Percentiles rank a stretch among this genome's conserved stretches.
phyloP scores from a whole-genome alignment of 2,888 invertebrate species.

The Drosophila meridiana region DNA sequence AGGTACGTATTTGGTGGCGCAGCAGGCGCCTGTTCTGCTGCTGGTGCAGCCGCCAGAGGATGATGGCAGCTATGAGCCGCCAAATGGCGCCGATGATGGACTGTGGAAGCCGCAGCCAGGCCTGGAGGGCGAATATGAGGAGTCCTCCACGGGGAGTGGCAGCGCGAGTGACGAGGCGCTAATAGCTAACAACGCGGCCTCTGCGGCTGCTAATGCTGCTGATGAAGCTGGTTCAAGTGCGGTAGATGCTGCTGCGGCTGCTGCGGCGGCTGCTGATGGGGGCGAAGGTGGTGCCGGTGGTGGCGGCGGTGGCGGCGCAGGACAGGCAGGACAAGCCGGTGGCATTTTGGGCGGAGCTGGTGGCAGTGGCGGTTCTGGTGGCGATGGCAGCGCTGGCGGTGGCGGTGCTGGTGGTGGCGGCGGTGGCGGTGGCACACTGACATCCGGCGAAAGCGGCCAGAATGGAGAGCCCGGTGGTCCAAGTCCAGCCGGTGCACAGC shows the following conservation, averaged over 20 bases:
- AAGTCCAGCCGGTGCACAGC: slow-evolving; percentile 65
- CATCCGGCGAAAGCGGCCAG: slow-evolving; percentile 66
- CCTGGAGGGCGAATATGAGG: slow-evolving; percentile 53
- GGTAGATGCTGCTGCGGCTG: slow-evolving; percentile 32
- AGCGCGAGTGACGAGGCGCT: neutral
- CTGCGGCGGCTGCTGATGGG: slow-evolving; percentile 28
- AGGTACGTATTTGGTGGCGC: slow-evolving; percentile 60
- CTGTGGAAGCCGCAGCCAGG: slow-evolving; percentile 56
- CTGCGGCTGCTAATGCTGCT: slow-evolving; percentile 11
- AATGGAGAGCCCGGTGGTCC: slow-evolving; percentile 65
- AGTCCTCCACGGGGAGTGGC: slow-evolving; percentile 23
- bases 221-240: slow-evolving; percentile 20
- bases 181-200: slow-evolving; percentile 7
- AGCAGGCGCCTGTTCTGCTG: slow-evolving; percentile 30
- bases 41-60: slow-evolving; percentile 62
- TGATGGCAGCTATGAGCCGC: slow-evolving; percentile 65
- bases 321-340: slow-evolving; percentile 67
- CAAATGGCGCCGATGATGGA: slow-evolving; percentile 54
- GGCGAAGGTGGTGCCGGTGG: slow-evolving; percentile 26
- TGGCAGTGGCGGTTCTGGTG: slow-evolving; percentile 67
- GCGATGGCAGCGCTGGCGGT: slow-evolving; percentile 57
- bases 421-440: slow-evolving; percentile 65
- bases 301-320: slow-evolving; percentile 67
- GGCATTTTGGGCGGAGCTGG: slow-evolving; percentile 66
- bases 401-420: slow-evolving; percentile 73